These are phyloP conservation scores for Dichetophora obliterata DNA, from an alignment of 2,888 invertebrate species.

Conservation along the genomic window DNA sequence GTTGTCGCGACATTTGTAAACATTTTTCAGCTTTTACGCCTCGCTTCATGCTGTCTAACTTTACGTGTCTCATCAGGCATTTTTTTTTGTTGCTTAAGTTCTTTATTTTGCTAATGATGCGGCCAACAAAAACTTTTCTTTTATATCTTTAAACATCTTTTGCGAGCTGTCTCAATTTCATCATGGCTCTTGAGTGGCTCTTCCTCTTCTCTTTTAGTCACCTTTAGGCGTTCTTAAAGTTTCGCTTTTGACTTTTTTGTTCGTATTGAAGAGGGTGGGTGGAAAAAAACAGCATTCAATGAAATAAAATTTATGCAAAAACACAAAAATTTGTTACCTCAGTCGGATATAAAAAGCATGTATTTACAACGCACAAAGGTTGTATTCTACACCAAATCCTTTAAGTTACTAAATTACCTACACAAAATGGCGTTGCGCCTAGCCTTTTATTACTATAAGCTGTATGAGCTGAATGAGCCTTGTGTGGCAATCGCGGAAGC, in stretches of 20 bases:
- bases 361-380: not conserved
- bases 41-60: too few relatives aligned
- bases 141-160: not conserved
- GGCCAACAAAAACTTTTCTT: not conserved
- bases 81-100: too few relatives aligned
- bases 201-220: conserved; percentile 13
- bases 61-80: too few relatives aligned
- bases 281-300: not conserved
- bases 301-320: not conserved
- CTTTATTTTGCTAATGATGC: too few relatives aligned
- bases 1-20: conserved; percentile 17
- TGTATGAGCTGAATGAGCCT: not conserved
- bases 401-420: conserved; percentile 27
- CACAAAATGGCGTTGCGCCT: conserved; percentile 12
- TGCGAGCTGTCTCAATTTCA: not conserved
- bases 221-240: conserved; percentile 15
- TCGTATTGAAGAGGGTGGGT: too few relatives aligned
- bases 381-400: not conserved
- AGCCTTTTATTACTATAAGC: not conserved
- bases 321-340: not conserved
- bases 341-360: not conserved
- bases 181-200: not conserved
- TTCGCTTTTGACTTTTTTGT: not conserved
- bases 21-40: not conserved
- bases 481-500: not conserved